Evolutionary conservation across 2,113 vertebrate genomes (phyloP).

Genomic region (Alectura lathami): DNA sequence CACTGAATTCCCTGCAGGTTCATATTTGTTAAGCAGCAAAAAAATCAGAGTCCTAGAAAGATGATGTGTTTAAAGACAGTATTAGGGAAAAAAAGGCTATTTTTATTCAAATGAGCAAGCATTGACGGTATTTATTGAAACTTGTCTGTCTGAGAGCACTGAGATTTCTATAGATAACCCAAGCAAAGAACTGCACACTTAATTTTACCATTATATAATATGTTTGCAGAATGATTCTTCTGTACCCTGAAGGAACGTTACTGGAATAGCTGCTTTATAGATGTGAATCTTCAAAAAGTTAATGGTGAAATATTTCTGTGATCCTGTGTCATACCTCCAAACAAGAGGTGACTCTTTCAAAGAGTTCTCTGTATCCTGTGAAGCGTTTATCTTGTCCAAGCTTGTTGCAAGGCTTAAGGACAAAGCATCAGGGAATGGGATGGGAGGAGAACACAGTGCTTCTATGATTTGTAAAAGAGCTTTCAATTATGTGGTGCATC

Average conservation of each 20-base stretch:
- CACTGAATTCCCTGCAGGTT: neutral
- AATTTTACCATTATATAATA: conserved; percentile 40
- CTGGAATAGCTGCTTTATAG: conserved; percentile 3
- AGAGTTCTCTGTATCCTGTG: neutral
- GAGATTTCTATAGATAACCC: conserved; percentile 24
- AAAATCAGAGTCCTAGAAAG: neutral
- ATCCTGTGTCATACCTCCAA: conserved; percentile 36
- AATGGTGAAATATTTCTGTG: conserved; percentile 33
- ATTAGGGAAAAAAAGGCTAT: neutral
- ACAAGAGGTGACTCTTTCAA: neutral
- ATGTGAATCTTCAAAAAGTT: neutral
- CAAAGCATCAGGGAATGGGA: neutral
- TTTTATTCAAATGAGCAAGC: conserved; percentile 46
- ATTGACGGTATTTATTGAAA: conserved; percentile 64
- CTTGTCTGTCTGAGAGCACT: conserved; percentile 19
- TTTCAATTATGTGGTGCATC: neutral
- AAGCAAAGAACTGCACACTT: neutral
- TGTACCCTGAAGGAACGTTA: neutral
- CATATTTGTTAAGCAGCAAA: conserved; percentile 9
- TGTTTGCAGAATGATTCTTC: neutral
- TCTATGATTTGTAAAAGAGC: neutral
- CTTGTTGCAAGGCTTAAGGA: neutral
- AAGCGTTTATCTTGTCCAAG: conserved; percentile 18
- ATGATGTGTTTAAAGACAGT: conserved; percentile 16
- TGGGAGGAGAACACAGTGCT: neutral